Evolutionary conservation across 2,888 invertebrate genomes (phyloP).

Genomic region (Caenorhabditis sp.): DNA sequence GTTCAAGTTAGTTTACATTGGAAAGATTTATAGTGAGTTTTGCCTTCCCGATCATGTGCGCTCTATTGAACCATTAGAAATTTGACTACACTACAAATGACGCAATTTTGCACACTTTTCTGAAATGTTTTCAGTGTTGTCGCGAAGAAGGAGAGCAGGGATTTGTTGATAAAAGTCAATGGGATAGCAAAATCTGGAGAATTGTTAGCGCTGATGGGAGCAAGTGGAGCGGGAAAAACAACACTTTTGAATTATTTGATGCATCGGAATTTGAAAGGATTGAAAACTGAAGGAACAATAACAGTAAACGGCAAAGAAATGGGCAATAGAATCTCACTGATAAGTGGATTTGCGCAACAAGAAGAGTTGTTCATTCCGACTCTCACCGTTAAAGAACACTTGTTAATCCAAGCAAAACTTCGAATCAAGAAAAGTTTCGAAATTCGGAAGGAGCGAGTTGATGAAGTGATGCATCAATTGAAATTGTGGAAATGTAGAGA

Average conservation of each 20-base stretch:
- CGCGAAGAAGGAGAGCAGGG: slow-evolving; percentile 21
- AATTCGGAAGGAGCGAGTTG: slow-evolving; percentile 21
- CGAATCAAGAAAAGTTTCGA: slow-evolving; percentile 20
- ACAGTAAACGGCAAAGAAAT: slow-evolving; percentile 47
- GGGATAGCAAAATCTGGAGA: slow-evolving; percentile 34
- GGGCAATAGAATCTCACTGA: slow-evolving; percentile 43
- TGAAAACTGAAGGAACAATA: slow-evolving; percentile 67
- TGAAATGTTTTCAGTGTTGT: slow-evolving; percentile 19
- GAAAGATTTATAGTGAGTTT: slow-evolving; percentile 24
- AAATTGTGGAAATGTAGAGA: slow-evolving; percentile 87
- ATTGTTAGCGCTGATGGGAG: slow-evolving; percentile 40
- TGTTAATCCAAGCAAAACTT: slow-evolving; percentile 55
- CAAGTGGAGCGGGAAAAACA: slow-evolving; percentile 87
- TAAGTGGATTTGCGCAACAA: slow-evolving; percentile 65
- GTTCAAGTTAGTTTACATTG: slow-evolving; percentile 35
- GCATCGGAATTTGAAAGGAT: slow-evolving; percentile 48
- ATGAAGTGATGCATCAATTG: slow-evolving; percentile 80
- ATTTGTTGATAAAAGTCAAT: slow-evolving; percentile 27
- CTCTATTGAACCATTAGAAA: too few species aligned
- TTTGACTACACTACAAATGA: too few species aligned
- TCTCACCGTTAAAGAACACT: slow-evolving; percentile 65
- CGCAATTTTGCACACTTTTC: too few species aligned
- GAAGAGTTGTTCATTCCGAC: slow-evolving; percentile 66
- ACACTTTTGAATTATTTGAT: slow-evolving; percentile 87
- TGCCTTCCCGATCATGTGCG: too few species aligned